Base-by-base conservation (phyloP, 2,797 vertebrate species). In the Acestrorhynchus altus region DNA sequence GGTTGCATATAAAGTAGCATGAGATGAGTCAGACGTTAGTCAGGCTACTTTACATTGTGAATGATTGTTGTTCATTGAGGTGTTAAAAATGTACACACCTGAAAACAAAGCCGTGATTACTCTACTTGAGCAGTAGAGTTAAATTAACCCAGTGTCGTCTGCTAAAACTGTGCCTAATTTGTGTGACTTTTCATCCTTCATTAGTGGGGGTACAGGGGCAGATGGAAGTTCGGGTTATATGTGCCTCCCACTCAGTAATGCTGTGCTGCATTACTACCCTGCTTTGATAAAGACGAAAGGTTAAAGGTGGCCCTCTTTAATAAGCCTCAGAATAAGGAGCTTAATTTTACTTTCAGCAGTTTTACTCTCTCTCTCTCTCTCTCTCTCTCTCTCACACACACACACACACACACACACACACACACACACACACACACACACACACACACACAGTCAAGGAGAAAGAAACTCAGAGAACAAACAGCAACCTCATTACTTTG, bases 201-300 rank as follows among this genome's bases (percentile, higher is more conserved):
- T 98, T 97, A 98, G 96, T 77, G 74, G 69, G 77, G 69, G 60
- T 57, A n/a, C 71, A 52, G 74, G 42, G 63, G 12, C 26, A 42
- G 20, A 76, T 74, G 63, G 51, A 60, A 69, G 56, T 56, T 98
- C 96, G 94, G 90, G 93, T 96, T 97, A 96, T 96, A 98, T 96
- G 95, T 97, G 95, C 97, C 52, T 24, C 52, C 52, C 52, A 54
- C 52, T 54, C 52, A n/a, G n/a, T n/a, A n/a, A n/a, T 24, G 96
- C 89, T 96, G 90, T 93, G 90, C 93, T 83, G 91, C 95, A 95
- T 94, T 95, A 96, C 94, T 95, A 94, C 86, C 95, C 96, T 39
- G 95, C 96, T 96, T 97, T 97, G 95, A 96, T 96, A 97, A 94
- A 95, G 92, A 94, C 83, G 92, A 95, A 94, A 95, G 96, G 95